Evolutionary conservation across 2,113 vertebrate species (phyloP).

Genomic region (Cavia aperea): DNA sequence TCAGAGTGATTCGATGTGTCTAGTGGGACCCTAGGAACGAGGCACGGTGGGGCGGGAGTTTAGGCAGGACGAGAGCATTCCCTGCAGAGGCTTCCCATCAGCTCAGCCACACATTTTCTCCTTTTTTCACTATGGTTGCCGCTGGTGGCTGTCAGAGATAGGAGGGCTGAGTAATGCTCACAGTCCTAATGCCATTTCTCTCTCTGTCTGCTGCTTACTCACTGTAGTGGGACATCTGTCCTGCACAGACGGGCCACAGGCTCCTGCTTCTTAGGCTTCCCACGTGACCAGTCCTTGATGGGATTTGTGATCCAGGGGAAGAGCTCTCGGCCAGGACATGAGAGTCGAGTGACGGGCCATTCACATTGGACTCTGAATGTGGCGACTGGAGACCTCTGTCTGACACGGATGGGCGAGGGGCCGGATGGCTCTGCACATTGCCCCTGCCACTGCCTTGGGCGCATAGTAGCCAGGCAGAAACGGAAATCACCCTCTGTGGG

Average conservation of each 20-base stretch:
- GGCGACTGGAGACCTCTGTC: background rate
- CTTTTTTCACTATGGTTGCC: background rate
- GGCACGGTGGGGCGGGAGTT: background rate
- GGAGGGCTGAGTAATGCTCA: background rate
- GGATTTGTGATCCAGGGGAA: slow-evolving; percentile 14
- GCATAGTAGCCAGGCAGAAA: background rate
- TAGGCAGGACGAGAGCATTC: background rate
- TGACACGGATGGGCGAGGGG: background rate
- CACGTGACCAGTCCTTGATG: background rate
- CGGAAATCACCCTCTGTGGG: background rate
- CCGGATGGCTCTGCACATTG: background rate
- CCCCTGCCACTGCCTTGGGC: background rate
- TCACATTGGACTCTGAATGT: background rate
- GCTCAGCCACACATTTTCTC: background rate
- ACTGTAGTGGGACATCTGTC: background rate
- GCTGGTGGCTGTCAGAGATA: slow-evolving; percentile 34
- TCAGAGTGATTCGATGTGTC: background rate
- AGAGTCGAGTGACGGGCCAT: background rate
- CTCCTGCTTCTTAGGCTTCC: background rate
- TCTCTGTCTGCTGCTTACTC: background rate
- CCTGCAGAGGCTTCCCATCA: background rate
- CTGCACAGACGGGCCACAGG: background rate
- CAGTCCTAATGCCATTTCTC: background rate
- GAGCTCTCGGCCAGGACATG: background rate
- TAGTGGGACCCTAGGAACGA: background rate